Percentiles rank a stretch among this genome's conserved stretches.
Evolutionary conservation across 53 echinoderm and acorn worm genomes (phyloP).

Genomic region (Pentamera pediparva): DNA sequence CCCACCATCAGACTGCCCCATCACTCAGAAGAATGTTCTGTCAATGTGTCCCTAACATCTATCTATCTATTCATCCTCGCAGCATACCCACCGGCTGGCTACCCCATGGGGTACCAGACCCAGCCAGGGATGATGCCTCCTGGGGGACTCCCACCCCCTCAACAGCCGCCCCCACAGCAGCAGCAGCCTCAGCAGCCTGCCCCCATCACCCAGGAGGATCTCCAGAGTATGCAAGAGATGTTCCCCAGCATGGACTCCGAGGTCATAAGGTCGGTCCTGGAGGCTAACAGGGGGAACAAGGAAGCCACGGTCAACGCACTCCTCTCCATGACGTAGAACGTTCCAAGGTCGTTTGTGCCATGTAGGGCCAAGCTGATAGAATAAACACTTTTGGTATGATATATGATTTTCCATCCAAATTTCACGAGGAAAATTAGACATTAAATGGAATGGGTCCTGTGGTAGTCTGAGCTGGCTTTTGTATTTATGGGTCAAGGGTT

Average conservation of each 20-base stretch:
- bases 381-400: too few species aligned
- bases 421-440: too few species aligned
- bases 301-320: conserved; percentile 82
- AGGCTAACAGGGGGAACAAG: conserved; percentile 88
- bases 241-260: conserved; percentile 85
- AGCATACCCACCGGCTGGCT: conserved; percentile 27
- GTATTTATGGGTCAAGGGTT: too few species aligned
- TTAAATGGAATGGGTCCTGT: too few species aligned
- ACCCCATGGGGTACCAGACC: conserved; percentile 30
- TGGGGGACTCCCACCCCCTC: neutral
- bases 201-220: conserved; percentile 81
- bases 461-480: too few species aligned
- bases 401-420: too few species aligned
- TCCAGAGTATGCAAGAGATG: conserved; percentile 83
- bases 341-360: too few species aligned
- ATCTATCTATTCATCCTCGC: neutral
- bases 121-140: conserved; percentile 20
- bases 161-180: conserved; percentile 31
- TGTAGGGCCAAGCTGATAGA: too few species aligned
- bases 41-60: too few species aligned
- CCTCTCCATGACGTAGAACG: conserved; percentile 72
- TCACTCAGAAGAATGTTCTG: too few species aligned
- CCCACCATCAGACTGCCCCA: too few species aligned
- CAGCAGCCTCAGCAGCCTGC: conserved; percentile 50
- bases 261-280: conserved; percentile 79